Conservation (phyloP, 2,888 invertebrate genomes). For the Torymus aiolomorphi region DNA sequence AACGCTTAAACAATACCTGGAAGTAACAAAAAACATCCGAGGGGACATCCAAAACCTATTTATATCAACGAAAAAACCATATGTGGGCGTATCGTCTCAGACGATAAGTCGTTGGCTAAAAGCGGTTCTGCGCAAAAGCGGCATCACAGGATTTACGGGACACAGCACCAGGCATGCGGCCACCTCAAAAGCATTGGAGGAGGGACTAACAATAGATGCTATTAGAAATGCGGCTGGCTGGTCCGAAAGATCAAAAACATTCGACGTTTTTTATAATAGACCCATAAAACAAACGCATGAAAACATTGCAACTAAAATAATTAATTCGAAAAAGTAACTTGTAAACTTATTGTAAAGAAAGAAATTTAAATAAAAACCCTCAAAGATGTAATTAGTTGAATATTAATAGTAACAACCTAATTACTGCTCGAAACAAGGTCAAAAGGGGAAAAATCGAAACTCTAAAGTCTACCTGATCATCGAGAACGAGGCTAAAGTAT, state of each 20-base stretch:
- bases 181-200: constrained; percentile 28
- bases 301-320: not conserved
- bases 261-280: constrained; percentile 24
- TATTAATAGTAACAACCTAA: not conserved
- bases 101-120: constrained; percentile 41
- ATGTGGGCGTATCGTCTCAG: constrained; percentile 24
- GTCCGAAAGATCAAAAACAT: constrained; percentile 13
- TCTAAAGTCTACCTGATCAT: not conserved
- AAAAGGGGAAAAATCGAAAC: not conserved
- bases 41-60: constrained; percentile 1
- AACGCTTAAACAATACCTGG: not conserved
- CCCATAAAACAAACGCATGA: not conserved
- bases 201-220: constrained; percentile 24
- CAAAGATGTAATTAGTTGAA: too few relatives aligned
- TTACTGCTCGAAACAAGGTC: not conserved
- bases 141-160: constrained; percentile 16
- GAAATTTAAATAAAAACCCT: too few relatives aligned
- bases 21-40: too few relatives aligned
- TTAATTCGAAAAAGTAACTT: not conserved
- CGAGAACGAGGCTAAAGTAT: too few relatives aligned
- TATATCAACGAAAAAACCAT: constrained; percentile 18
- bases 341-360: not conserved
- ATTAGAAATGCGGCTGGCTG: constrained; percentile 42
- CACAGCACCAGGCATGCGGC: constrained; percentile 42
- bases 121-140: constrained; percentile 10